Conservation (phyloP, 2,888 invertebrate genomes). For the Sialis lutaria region DNA sequence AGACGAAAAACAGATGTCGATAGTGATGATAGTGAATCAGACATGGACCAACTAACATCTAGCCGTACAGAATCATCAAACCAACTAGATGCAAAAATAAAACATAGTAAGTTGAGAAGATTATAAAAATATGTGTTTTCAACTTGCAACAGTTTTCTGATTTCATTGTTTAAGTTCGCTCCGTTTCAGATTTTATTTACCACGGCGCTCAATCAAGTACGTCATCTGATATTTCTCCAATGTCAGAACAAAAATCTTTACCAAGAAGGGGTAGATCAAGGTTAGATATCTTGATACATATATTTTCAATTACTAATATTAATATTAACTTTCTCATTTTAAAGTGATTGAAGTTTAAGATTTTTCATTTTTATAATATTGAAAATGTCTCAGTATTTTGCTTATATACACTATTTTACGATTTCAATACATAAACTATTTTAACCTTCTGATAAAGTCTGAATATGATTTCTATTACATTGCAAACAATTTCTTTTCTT, state of each 20-base stretch:
- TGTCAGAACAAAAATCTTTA: slow-evolving; percentile 60
- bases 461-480: too few relatives aligned
- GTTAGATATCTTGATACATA: slow-evolving; percentile 23
- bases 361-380: too few relatives aligned
- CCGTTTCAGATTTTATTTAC: slow-evolving; percentile 47
- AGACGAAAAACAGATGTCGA: slow-evolving; percentile 47
- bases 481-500: too few relatives aligned
- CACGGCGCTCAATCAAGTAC: slow-evolving; percentile 60
- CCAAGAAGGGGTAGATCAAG: slow-evolving; percentile 53
- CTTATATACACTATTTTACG: too few relatives aligned
- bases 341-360: too few relatives aligned
- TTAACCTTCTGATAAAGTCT: too few relatives aligned
- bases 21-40: slow-evolving; percentile 59
- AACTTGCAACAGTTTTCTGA: slow-evolving; percentile 5
- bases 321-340: too few relatives aligned
- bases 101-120: slow-evolving; percentile 38
- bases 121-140: neutral
- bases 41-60: slow-evolving; percentile 52
- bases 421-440: too few relatives aligned
- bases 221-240: slow-evolving; percentile 59
- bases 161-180: slow-evolving; percentile 7
- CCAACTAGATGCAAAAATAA: slow-evolving; percentile 52
- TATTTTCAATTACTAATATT: too few relatives aligned
- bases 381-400: too few relatives aligned
- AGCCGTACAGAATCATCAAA: slow-evolving; percentile 59